Conservation (phyloP, 2,888 invertebrate species). For the Tenthredo scrophulariae region DNA sequence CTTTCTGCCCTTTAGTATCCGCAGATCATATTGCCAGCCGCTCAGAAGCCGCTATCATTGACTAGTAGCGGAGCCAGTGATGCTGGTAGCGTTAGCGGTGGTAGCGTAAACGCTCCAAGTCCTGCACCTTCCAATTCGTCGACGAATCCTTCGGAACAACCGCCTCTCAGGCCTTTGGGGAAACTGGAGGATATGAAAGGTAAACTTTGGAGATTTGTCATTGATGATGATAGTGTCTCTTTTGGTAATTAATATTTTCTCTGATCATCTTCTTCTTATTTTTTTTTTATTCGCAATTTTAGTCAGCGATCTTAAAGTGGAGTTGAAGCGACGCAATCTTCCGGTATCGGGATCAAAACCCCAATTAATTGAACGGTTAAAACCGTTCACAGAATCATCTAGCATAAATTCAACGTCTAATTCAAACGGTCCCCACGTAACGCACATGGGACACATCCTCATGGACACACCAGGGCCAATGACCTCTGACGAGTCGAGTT, state of each 20-base stretch:
- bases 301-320: slow-evolving; percentile 95
- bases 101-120: slow-evolving; percentile 72
- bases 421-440: slow-evolving; percentile 74
- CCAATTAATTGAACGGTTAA: slow-evolving; percentile 94
- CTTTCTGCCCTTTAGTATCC: slow-evolving; percentile 80
- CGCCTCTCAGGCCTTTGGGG: slow-evolving; percentile 79
- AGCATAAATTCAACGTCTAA: slow-evolving; percentile 69
- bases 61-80: slow-evolving; percentile 75
- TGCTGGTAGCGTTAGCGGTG: slow-evolving; percentile 75
- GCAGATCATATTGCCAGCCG: slow-evolving; percentile 89
- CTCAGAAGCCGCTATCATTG: slow-evolving; percentile 80
- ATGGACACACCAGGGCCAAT: slow-evolving; percentile 77
- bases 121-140: slow-evolving; percentile 73
- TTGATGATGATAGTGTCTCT: not conserved
- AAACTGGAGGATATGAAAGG: slow-evolving; percentile 96
- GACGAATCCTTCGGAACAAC: slow-evolving; percentile 74
- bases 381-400: slow-evolving; percentile 83
- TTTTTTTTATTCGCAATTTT: slow-evolving; percentile 53
- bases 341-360: slow-evolving; percentile 98
- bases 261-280: slow-evolving; percentile 1
- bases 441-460: slow-evolving; percentile 77
- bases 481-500: slow-evolving; percentile 74
- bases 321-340: slow-evolving; percentile 94
- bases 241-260: slow-evolving; percentile 26
- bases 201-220: slow-evolving; percentile 57